Base-by-base conservation (phyloP, 2,797 vertebrate species). In the Platalea minor region DNA sequence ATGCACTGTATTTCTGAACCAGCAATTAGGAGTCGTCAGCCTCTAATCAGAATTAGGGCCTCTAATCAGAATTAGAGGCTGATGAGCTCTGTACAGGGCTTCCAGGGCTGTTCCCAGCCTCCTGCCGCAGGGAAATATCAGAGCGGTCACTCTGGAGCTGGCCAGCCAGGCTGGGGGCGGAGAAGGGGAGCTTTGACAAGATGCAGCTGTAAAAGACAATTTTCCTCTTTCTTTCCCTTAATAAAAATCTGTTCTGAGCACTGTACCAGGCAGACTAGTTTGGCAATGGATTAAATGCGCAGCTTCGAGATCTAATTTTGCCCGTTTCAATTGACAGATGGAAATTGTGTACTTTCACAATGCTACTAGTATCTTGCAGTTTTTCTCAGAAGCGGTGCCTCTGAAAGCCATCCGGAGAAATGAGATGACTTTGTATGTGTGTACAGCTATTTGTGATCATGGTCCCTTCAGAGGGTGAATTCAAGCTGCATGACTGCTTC, bases 131-230 rank as follows among this genome's bases (percentile, higher is more conserved):
- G 85, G 84, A 79, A 63, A 21, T 24, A 8, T 19, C 54, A 17
- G 72, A 78, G 61, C 3, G 39, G 63, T 43, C 88, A 28, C 48
- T 46, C 48, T 0, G 1, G 75, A 78, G 59, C 18, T 15, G 39
- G 35, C 12, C 1, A 37, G 56, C 51, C 2, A 13, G 37, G 67
- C 57, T 35, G 70, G 76, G 81, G 65, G 84, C 1, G 18, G 72
- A 53, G 61, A 37, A 54, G n/a, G 50, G 37, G 59, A 77, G 56
- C 57, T 88, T 57, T 76, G 94, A 95, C 78, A 81, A 85, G 91
- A 95, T 45, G 39, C 95, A 97, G 94, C 90, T 94, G 95, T 69
- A 95, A 77, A 84, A 91, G 91, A 83, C 95, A 79, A 86, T 96
- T 96, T 92, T 79, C 64, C 41, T 81, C 81, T 95, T 90, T 89